phyloP scores from a whole-genome alignment of 2,888 invertebrate species.

The Choreutis nemorana region DNA sequence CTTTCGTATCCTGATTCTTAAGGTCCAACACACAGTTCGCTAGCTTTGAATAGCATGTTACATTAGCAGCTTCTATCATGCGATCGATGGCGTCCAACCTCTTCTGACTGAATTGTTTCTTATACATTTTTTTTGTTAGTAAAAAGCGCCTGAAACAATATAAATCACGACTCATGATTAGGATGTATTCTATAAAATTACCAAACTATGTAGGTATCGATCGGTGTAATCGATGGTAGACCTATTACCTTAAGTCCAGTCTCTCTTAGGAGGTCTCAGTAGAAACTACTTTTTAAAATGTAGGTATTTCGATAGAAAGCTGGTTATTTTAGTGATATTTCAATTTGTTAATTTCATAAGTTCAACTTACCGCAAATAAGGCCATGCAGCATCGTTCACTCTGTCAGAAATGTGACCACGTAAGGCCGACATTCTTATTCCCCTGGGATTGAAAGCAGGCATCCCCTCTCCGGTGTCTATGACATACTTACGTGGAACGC shows the following conservation, averaged over 20 bases:
- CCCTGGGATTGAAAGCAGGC: constrained; percentile 28
- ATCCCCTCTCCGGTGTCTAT: constrained; percentile 28
- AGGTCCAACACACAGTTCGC: constrained; percentile 42
- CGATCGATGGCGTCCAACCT: constrained; percentile 36
- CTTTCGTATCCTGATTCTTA: constrained; percentile 34
- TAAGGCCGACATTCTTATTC: constrained; percentile 36
- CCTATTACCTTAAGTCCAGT: too few relatives aligned
- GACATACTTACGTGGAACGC: constrained; percentile 28
- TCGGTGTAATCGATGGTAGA: too few relatives aligned
- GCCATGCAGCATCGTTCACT: constrained; percentile 41
- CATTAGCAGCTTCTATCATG: constrained; percentile 43
- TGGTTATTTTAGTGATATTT: too few relatives aligned
- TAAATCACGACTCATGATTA: too few relatives aligned
- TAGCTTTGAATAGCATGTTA: constrained; percentile 40
- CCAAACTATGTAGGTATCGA: too few relatives aligned
- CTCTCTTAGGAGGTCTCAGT: too few relatives aligned
- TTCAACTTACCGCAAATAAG: constrained; percentile 36
- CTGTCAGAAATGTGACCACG: constrained; percentile 24
- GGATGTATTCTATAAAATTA: too few relatives aligned
- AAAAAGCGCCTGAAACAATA: constrained; percentile 34
- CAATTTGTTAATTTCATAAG: too few relatives aligned
- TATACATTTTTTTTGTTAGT: constrained; percentile 32
- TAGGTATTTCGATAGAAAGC: too few relatives aligned
- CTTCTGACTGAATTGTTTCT: constrained; percentile 28
- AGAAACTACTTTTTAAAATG: too few relatives aligned